These are phyloP conservation scores for Coracopsis vasa DNA, from an alignment of 2,113 vertebrate species.

Conservation along the genomic window DNA sequence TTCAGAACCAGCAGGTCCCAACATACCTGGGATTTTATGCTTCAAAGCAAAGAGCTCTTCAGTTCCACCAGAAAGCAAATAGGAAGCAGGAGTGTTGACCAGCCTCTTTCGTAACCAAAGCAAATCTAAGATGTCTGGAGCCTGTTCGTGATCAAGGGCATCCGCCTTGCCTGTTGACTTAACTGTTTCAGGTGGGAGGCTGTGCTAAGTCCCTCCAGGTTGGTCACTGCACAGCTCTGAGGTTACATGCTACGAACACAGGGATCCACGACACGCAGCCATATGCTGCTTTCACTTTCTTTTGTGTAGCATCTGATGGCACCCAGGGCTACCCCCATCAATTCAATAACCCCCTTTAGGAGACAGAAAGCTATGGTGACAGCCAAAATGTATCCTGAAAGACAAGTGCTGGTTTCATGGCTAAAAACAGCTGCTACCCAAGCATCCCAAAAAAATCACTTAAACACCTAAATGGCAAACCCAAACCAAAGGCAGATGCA, in stretches of 20 bases:
- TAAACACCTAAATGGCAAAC: background rate
- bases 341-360: background rate
- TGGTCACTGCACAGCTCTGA: background rate
- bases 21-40: background rate
- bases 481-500: background rate
- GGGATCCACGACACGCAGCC: background rate
- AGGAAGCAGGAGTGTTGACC: background rate
- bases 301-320: background rate
- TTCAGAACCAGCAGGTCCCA: background rate
- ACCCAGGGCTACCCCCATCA: background rate
- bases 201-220: background rate
- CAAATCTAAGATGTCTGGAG: background rate
- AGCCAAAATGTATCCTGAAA: background rate
- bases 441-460: background rate
- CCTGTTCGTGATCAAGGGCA: background rate
- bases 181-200: background rate
- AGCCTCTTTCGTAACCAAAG: background rate
- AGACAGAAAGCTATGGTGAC: background rate
- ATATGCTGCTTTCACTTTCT: background rate
- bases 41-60: background rate
- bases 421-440: background rate
- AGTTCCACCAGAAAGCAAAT: background rate
- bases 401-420: background rate
- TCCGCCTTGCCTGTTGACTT: background rate
- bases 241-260: rapidly evolving